Percentiles rank a stretch among this genome's conserved stretches.
These are phyloP conservation scores for Gambusia holbrooki DNA, from an alignment of 2,113 vertebrate genomes.

Conservation along the genomic window DNA sequence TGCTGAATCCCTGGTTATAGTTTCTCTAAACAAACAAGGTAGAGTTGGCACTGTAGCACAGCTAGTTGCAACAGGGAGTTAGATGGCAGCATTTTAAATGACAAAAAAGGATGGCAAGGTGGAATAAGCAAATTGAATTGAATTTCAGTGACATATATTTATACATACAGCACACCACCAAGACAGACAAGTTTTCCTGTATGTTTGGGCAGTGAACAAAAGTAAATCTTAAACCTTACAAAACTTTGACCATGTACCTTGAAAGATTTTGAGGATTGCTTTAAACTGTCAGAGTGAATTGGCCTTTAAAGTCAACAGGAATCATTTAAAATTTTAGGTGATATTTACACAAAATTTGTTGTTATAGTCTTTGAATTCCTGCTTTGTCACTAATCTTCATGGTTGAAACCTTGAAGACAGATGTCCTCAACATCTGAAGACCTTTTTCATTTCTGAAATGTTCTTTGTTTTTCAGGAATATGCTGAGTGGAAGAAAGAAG, in stretches of 20 bases:
- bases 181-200: neutral
- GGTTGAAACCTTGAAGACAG: too few species aligned
- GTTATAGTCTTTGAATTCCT: too few species aligned
- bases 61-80: neutral
- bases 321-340: too few species aligned
- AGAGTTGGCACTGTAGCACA: too few species aligned
- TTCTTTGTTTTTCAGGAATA: constrained; percentile 74
- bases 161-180: neutral
- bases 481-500: constrained; percentile 80
- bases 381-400: too few species aligned
- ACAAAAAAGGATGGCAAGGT: neutral
- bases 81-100: neutral
- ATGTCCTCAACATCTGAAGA: neutral
- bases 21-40: too few species aligned
- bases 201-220: neutral
- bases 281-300: too few species aligned
- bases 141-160: neutral
- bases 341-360: too few species aligned
- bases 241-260: neutral
- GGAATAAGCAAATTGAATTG: neutral
- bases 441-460: neutral
- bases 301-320: too few species aligned
- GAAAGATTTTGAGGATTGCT: neutral
- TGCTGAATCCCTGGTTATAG: too few species aligned
- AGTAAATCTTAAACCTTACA: neutral